Conservation (phyloP, 2,888 invertebrate genomes). For the Anoncus sp. region DNA sequence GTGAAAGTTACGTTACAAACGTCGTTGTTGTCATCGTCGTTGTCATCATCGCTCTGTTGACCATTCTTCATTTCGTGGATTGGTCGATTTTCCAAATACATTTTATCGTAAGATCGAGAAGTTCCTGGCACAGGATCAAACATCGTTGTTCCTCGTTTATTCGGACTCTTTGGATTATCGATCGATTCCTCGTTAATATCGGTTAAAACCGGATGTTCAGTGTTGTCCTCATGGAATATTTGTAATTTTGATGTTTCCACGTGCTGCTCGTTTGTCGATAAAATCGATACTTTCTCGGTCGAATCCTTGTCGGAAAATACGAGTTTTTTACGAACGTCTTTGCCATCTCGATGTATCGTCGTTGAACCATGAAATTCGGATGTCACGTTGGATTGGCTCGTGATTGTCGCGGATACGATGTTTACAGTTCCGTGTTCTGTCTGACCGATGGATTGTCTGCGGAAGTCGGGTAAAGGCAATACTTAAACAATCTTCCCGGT, state of each 20-base stretch:
- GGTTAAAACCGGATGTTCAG: not conserved
- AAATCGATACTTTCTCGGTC: conserved; percentile 4
- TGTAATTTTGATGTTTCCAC: not conserved
- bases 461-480: conserved; percentile 38
- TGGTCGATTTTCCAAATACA: not conserved
- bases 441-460: conserved; percentile 39
- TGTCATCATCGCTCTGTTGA: conserved; percentile 1
- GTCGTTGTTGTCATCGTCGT: conserved; percentile 65
- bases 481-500: conserved; percentile 16
- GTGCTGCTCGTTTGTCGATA: not conserved
- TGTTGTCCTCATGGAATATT: not conserved
- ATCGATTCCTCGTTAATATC: not conserved
- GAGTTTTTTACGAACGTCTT: conserved; percentile 63
- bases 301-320: conserved; percentile 45
- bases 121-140: conserved; percentile 18
- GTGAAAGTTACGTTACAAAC: conserved; percentile 72
- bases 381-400: conserved; percentile 9
- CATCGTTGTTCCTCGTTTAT: conserved; percentile 8
- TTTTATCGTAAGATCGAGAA: not conserved
- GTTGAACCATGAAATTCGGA: conserved; percentile 31
- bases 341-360: conserved; percentile 38
- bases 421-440: conserved; percentile 15
- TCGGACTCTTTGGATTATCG: not conserved
- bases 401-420: not conserved
- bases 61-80: conserved; percentile 10